phyloP scores from a whole-genome alignment of 2,113 vertebrate species.

The Chauna torquata region DNA sequence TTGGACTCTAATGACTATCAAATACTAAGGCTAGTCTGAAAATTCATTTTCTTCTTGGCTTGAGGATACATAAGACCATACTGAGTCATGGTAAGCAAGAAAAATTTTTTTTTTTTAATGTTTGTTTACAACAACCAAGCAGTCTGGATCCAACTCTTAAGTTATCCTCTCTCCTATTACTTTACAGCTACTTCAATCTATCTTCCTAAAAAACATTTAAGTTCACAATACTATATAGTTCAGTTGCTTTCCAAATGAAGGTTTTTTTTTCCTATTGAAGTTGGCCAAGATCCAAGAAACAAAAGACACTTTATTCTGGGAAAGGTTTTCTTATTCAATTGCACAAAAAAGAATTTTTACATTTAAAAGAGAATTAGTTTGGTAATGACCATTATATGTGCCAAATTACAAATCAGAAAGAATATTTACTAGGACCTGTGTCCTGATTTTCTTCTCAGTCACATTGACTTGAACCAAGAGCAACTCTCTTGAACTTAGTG shows the following conservation, averaged over 20 bases:
- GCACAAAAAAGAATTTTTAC: background rate
- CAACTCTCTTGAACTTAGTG: background rate
- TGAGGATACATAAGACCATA: conserved; percentile 5
- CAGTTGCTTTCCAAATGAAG: background rate
- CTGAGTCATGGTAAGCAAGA: background rate
- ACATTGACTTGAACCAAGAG: background rate
- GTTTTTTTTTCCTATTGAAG: background rate
- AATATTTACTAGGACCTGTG: background rate
- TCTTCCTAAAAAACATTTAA: background rate
- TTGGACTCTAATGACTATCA: background rate
- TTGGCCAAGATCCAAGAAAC: background rate
- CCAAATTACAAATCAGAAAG: background rate
- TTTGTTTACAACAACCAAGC: background rate
- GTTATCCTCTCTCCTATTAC: background rate
- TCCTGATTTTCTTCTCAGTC: background rate
- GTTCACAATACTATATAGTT: background rate
- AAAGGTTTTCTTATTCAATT: background rate
- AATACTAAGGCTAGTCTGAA: conserved; percentile 14
- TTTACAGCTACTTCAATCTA: background rate
- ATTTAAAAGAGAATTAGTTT: background rate
- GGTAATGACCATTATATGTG: background rate
- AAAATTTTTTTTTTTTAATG: background rate
- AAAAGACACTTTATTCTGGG: background rate
- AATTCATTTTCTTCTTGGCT: background rate
- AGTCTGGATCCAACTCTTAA: background rate